Conservation (phyloP, 92 coral and sea anemone genomes). For the Paragorgia papillata region DNA sequence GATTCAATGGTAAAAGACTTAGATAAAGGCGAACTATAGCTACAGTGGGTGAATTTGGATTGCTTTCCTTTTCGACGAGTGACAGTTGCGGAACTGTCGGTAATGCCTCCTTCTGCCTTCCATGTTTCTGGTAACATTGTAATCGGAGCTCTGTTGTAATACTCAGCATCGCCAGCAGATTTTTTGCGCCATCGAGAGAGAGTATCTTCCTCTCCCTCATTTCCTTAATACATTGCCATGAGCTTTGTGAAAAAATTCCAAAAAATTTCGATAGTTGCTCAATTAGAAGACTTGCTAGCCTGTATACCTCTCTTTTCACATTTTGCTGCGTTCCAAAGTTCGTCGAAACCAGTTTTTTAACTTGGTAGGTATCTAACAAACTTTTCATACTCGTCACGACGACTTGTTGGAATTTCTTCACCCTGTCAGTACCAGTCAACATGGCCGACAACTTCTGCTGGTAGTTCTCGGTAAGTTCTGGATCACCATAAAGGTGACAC, state of each 20-base stretch:
- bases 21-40: constrained; percentile 37
- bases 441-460: background rate
- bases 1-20: constrained; percentile 24
- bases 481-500: constrained; percentile 31
- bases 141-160: constrained; percentile 39
- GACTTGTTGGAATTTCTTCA: constrained; percentile 17
- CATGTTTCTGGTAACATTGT: constrained; percentile 24
- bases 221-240: constrained; percentile 26
- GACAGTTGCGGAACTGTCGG: constrained; percentile 35
- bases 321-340: constrained; percentile 25
- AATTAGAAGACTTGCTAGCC: constrained; percentile 32
- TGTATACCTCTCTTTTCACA: constrained; percentile 32
- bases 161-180: too few relatives aligned
- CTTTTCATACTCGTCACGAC: background rate
- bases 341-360: background rate
- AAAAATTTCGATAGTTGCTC: constrained; percentile 34
- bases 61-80: background rate
- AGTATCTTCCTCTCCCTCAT: constrained; percentile 9
- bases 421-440: constrained; percentile 11
- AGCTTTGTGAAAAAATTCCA: constrained; percentile 30
- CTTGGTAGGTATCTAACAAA: background rate
- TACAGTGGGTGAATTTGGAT: background rate
- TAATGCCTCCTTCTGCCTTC: constrained; percentile 37
- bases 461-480: constrained; percentile 7
- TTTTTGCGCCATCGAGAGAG: background rate